Conservation (phyloP, 2,797 vertebrate species). For the Apodemus agrarius region DNA sequence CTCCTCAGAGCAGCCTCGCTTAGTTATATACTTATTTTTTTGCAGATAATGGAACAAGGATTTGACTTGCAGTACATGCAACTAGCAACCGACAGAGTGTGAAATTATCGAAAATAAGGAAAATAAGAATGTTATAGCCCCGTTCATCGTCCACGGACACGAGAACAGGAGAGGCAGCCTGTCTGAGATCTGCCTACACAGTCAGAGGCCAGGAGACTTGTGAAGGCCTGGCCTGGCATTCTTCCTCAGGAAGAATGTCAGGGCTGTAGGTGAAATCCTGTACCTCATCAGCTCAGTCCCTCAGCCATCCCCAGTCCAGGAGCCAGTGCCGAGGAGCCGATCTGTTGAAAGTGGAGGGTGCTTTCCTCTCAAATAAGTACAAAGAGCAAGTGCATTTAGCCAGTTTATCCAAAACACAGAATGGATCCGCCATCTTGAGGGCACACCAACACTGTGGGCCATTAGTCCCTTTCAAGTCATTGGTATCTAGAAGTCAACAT, state of each 20-base stretch:
- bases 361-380: constrained; percentile 88
- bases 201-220: background rate
- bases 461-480: constrained; percentile 88
- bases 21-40: background rate
- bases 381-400: constrained; percentile 90
- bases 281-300: constrained; percentile 81
- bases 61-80: background rate
- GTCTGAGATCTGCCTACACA: background rate
- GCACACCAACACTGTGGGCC: constrained; percentile 87
- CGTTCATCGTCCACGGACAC: background rate
- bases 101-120: background rate
- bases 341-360: constrained; percentile 88
- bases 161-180: background rate
- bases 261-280: constrained; percentile 68
- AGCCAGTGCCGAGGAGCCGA: constrained; percentile 87
- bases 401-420: constrained; percentile 90
- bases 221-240: background rate
- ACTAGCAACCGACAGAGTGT: background rate
- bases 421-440: constrained; percentile 90
- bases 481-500: constrained; percentile 87
- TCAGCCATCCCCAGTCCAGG: constrained; percentile 83
- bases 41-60: background rate
- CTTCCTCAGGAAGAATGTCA: constrained; percentile 52
- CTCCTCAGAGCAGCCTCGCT: background rate
- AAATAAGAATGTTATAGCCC: background rate